Base-by-base conservation (phyloP, 2,888 invertebrate species). In the Zygaena filipendulae region DNA sequence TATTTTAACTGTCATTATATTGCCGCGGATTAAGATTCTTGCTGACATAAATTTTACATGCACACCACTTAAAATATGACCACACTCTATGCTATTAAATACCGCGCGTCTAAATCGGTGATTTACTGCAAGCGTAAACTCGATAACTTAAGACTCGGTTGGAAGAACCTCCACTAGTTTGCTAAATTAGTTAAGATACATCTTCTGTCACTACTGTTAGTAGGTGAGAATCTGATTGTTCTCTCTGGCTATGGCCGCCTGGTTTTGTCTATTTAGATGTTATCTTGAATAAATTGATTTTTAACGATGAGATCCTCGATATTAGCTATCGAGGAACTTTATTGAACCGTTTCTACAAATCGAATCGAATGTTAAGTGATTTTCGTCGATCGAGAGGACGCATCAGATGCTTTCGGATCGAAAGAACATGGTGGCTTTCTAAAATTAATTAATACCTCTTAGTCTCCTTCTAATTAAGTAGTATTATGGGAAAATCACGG, bases 21-120 rank as follows among this genome's bases (percentile, higher is more conserved):
- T 54, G 59, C 62, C 46, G 55, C 52, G 61, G 63, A 70, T 69
- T 69, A 64, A 63, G 60, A 67, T 62, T 63, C 66, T 63, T 50
- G 62, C 59, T 64, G 68, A 70, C 59, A 63, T 70, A 60, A 64
- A 63, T 67, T 64, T 64, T 57, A 54, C 45, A 45, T 48, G 51
- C 54, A 50, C 42, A 49, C 44, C 46, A 43, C 44, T 52, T 58
- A 46, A 59, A 52, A 53, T 61, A 57, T 50, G 38, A 42, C 36
- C 46, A 39, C 16, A 16, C 16, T 16, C 4, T 6, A 16, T 16
- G 53, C 49, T 50, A 43, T 49, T 49, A 43, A 43, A 43, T 35
- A 32, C 40, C n/a, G n/a, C 33, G 33, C 33, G 28, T 37, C 39
- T 32, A 27, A 33, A 38, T 29, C 23, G 11, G 30, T 40, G 37